Base-by-base conservation (phyloP, 2,113 vertebrate genomes). In the Callocephalon fimbriatum region DNA sequence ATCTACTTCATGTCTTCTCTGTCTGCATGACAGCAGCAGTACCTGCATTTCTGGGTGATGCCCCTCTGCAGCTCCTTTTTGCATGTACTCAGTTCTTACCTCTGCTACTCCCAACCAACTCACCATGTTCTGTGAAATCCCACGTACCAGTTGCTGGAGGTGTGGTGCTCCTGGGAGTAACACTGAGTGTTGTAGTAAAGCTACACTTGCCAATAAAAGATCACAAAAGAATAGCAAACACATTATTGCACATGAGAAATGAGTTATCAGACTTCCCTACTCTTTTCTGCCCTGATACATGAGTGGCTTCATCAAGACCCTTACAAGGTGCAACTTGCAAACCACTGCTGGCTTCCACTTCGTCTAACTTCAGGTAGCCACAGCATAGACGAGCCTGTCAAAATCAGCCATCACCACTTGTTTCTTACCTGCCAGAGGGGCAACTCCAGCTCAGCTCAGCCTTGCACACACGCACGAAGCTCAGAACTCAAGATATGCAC, bases 191-290 rank as follows among this genome's bases (percentile, higher is more conserved):
- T 18, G 3, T 21, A 37, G 44, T 45, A 37, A 61, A 85, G 59
- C 9, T 2, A 40, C 63, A 32, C 1, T 1, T 2, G 35, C 5
- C 21, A 31, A 4, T 17, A 35, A 25, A 38, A 53, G 51, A 19
- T 25, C 31, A 18, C 2, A 1, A 12, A 44, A 38, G 47, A 23
- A 9, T 2, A 54, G 15, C 61, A 38, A 87, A 66, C 37, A 15
- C 7, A 17, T 23, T 14, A 18, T 17, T 3, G 8, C 18, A 7
- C 53, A 2, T 1, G 31, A 76, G 38, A 48, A 72, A 23, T 0
- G 8, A 29, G 27, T 4, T 6, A 15, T 3, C 15, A 2, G 20
- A 2, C 17, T 29, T 53, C 17, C 19, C 31, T 25, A 0, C 6
- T 6, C 15, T 59, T 8, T 14, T 50, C 54, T 25, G 9, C 31